Conservation (phyloP, 2,797 vertebrate genomes). For the Tadarida brasiliensis region DNA sequence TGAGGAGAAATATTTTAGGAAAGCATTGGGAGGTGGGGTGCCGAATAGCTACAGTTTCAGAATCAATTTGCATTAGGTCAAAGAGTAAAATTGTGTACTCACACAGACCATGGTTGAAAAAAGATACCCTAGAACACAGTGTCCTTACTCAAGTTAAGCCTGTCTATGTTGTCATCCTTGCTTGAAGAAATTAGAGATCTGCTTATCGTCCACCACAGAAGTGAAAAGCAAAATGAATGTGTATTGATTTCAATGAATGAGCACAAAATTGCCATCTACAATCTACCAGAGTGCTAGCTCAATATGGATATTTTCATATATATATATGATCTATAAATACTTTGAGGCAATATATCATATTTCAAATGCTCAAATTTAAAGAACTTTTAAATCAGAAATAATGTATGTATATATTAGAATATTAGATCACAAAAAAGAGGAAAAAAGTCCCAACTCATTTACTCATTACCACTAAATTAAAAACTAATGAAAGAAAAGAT, state of each 20-base stretch:
- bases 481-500: conserved; percentile 42
- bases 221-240: background rate
- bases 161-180: background rate
- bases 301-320: background rate
- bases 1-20: conserved; percentile 81
- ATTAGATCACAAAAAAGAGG: background rate
- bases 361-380: conserved; percentile 33
- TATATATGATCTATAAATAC: background rate
- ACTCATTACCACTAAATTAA: background rate
- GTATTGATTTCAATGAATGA: conserved; percentile 21
- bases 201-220: background rate
- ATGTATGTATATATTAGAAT: conserved; percentile 1
- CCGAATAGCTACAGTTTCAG: conserved; percentile 67
- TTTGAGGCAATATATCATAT: background rate
- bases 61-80: conserved; percentile 63
- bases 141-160: background rate
- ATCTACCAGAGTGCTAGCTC: background rate
- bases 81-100: conserved; percentile 48
- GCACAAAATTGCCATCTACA: background rate
- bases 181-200: conserved; percentile 29
- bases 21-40: conserved; percentile 62
- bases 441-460: background rate
- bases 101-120: conserved; percentile 67
- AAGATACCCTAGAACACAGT: background rate
- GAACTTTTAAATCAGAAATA: conserved; percentile 12